Evolutionary conservation across 1,140 invertebrate species (phyloP).

Genomic region (Pseudobourletiella spinata): DNA sequence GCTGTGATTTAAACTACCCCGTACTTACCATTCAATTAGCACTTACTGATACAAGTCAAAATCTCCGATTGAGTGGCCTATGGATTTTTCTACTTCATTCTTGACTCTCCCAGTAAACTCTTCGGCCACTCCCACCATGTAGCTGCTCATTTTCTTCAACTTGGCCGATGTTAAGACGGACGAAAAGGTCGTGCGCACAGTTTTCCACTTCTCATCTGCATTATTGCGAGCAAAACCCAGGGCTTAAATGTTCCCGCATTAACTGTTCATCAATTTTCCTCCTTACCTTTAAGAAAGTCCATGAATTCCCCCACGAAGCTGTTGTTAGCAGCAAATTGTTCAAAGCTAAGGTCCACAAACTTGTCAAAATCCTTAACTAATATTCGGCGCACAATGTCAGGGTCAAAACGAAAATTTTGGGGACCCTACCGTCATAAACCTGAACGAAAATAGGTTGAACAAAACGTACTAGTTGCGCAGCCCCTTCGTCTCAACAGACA

Average conservation of each 20-base stretch:
- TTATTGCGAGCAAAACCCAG: constrained; percentile 26
- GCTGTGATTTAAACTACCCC: too few relatives aligned
- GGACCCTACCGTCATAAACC: constrained; percentile 13
- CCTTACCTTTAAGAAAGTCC: constrained; percentile 22
- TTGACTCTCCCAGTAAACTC: neutral
- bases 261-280: neutral
- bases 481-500: too few relatives aligned
- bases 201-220: constrained; percentile 42
- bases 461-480: too few relatives aligned
- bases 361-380: constrained; percentile 49
- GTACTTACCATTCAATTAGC: neutral
- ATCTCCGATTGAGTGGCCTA: neutral
- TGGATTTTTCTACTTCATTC: neutral
- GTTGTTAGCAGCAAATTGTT: constrained; percentile 6
- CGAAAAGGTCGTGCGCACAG: constrained; percentile 9
- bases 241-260: neutral
- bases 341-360: constrained; percentile 43
- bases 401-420: constrained; percentile 37
- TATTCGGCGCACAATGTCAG: constrained; percentile 45
- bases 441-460: too few relatives aligned
- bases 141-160: constrained; percentile 16
- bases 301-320: constrained; percentile 24
- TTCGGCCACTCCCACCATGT: constrained; percentile 1
- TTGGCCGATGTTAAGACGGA: constrained; percentile 13
- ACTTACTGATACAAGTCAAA: neutral